phyloP scores from a whole-genome alignment of 1,140 invertebrate species.

The Phortica variegata region DNA sequence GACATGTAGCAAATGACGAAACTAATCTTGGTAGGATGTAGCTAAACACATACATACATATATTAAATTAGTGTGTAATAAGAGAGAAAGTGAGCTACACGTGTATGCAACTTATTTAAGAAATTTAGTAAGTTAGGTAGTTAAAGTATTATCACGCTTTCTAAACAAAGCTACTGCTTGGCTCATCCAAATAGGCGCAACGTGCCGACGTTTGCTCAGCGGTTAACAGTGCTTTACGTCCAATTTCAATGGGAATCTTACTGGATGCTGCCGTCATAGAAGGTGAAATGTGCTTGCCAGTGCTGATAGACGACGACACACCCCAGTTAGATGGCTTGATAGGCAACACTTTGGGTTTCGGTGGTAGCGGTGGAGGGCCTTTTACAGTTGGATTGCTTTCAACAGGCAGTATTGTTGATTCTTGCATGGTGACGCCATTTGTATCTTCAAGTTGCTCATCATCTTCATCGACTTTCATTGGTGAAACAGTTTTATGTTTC shows the following conservation, averaged over 20 bases:
- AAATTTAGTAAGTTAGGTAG: no score
- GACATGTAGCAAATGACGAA: no score
- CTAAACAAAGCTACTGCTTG: slow-evolving; percentile 67
- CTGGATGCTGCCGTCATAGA: slow-evolving; percentile 24
- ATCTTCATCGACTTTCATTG: slow-evolving; percentile 39
- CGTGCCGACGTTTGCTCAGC: slow-evolving; percentile 33
- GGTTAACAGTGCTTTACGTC: slow-evolving; percentile 27
- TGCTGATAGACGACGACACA: slow-evolving; percentile 14
- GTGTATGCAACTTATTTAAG: no score
- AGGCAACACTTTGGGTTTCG: slow-evolving; percentile 63
- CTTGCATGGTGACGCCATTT: slow-evolving; percentile 9
- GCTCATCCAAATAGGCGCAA: slow-evolving; percentile 63
- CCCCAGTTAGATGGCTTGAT: slow-evolving; percentile 63
- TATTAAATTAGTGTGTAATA: no score
- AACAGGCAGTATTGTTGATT: no score
- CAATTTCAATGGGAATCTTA: slow-evolving; percentile 35
- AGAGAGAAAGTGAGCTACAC: no score
- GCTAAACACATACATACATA: no score
- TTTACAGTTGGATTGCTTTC: slow-evolving; percentile 20
- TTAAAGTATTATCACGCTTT: neutral
- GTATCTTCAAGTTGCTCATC: slow-evolving; percentile 27
- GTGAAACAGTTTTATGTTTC: slow-evolving; percentile 22
- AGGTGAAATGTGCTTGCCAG: slow-evolving; percentile 36
- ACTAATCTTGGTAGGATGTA: no score
- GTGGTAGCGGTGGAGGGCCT: slow-evolving; percentile 61